Conservation (phyloP, 2,113 vertebrate species). For the Azemiops feae region DNA sequence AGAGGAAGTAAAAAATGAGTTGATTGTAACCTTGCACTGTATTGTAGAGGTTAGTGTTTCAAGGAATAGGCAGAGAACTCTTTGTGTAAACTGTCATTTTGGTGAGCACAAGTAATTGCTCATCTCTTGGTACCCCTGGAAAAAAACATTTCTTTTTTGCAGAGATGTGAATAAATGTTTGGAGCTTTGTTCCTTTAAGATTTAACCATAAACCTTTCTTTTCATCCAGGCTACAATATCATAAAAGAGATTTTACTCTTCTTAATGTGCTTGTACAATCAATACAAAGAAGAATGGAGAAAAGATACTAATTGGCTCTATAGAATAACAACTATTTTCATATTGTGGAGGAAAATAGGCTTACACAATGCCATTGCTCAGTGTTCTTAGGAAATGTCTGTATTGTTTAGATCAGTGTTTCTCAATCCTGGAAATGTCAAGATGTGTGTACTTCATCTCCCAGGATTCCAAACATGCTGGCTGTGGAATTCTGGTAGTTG, state of each 20-base stretch:
- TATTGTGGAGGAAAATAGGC: not conserved
- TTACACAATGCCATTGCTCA: conserved; percentile 3
- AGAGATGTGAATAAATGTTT: conserved; percentile 29
- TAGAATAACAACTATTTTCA: conserved; percentile 16
- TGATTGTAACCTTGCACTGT: not conserved
- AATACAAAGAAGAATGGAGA: not conserved
- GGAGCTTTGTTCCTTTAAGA: not conserved
- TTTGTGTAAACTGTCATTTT: conserved; percentile 35
- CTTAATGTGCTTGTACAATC: conserved; percentile 41
- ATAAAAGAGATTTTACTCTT: conserved; percentile 33
- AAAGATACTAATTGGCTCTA: conserved; percentile 7
- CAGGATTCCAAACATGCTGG: not conserved
- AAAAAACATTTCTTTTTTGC: conserved; percentile 36
- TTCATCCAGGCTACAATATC: conserved; percentile 16
- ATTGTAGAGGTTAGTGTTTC: not conserved
- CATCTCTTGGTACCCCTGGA: conserved; percentile 19
- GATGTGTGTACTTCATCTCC: not conserved
- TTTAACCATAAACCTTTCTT: not conserved
- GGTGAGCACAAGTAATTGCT: conserved; percentile 43
- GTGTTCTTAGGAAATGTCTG: conserved; percentile 9
- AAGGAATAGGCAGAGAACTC: not conserved
- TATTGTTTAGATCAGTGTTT: not conserved
- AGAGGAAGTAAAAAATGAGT: conserved; percentile 20
- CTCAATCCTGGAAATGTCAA: not conserved
- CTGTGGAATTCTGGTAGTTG: not conserved